Base-by-base conservation (phyloP, 2,113 vertebrate genomes). In the Nicator chloris region DNA sequence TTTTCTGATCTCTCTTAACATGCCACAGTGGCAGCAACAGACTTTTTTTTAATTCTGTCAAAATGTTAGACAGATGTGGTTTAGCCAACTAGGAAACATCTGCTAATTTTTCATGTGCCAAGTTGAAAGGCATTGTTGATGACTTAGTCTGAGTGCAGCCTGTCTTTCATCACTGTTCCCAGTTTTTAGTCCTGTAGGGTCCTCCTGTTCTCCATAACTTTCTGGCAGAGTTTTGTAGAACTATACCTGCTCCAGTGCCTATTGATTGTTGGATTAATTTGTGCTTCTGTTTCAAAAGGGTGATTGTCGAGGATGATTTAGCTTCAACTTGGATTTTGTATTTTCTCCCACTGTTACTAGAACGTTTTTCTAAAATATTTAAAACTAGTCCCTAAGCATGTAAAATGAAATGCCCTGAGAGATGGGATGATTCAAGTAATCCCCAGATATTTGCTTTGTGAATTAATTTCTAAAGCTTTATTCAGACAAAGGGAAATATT, bases 21-120 rank as follows among this genome's bases (percentile, higher is more conserved):
- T 65, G 57, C 37, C 59, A 76, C 49, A 45, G 60, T 78, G 70
- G 51, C 33, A 92, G 84, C 40, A 94, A 72, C 63, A 87, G 57
- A 69, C 50, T 93, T 88, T 21, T 73, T 79, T 79, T 39, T 72
- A 91, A 82, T 91, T 91, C 45, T 93, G 65, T 87, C 81, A 87
- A 79, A 95, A 79, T 72, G 8, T 87, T 93, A 88, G 70, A 44
- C 77, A 92, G 91, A 81, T 95, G 78, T 92, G 81, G 50, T 87
- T 90, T 65, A 85, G 66, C 93, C 84, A 92, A 85, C 91, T 95
- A 94, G 86, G 73, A 89, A 87, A 80, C 35, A 76, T 92, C 37
- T n/a, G 64, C 57, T 93, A 87, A 14, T 91, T 93, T 88, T 95
- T 82, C 73, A 76, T 76, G 30, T 84, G 86, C 83, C 92, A 93